Conservation (phyloP, 2,888 invertebrate genomes). For the Apoderus coryli region DNA sequence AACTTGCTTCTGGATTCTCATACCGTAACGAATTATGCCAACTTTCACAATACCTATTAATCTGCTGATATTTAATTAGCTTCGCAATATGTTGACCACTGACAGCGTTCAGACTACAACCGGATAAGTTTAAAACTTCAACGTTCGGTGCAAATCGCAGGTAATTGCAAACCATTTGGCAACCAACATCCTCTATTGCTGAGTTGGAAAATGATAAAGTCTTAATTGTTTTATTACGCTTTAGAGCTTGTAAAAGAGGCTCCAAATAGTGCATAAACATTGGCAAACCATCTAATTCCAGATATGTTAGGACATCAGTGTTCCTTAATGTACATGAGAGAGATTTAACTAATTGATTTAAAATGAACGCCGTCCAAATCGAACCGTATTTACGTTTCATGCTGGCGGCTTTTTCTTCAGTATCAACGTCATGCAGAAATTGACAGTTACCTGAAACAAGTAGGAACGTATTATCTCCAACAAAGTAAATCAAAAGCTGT, state of each 20-base stretch:
- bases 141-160: slow-evolving; percentile 53
- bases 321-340: slow-evolving; percentile 45
- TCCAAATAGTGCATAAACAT: slow-evolving; percentile 48
- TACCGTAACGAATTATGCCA: slow-evolving; percentile 74
- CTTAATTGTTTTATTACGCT: slow-evolving; percentile 47
- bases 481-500: too few species aligned
- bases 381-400: slow-evolving; percentile 32
- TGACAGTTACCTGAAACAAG: too few species aligned
- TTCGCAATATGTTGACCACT: slow-evolving; percentile 52
- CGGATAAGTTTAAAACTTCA: slow-evolving; percentile 50
- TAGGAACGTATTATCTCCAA: too few species aligned
- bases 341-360: slow-evolving; percentile 50
- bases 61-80: slow-evolving; percentile 41
- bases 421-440: slow-evolving; percentile 34
- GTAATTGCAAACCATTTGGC: slow-evolving; percentile 52
- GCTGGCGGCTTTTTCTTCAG: slow-evolving; percentile 45
- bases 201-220: slow-evolving; percentile 54
- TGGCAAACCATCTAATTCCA: slow-evolving; percentile 60
- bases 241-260: slow-evolving; percentile 37
- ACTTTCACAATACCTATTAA: slow-evolving; percentile 57
- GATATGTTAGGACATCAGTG: slow-evolving; percentile 43
- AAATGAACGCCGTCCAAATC: slow-evolving; percentile 54
- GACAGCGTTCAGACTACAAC: slow-evolving; percentile 47
- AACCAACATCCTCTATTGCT: slow-evolving; percentile 55
- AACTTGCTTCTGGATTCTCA: slow-evolving; percentile 53